These are phyloP conservation scores for Himalopsyche anomala DNA, from an alignment of 2,888 invertebrate genomes.

Conservation along the genomic window DNA sequence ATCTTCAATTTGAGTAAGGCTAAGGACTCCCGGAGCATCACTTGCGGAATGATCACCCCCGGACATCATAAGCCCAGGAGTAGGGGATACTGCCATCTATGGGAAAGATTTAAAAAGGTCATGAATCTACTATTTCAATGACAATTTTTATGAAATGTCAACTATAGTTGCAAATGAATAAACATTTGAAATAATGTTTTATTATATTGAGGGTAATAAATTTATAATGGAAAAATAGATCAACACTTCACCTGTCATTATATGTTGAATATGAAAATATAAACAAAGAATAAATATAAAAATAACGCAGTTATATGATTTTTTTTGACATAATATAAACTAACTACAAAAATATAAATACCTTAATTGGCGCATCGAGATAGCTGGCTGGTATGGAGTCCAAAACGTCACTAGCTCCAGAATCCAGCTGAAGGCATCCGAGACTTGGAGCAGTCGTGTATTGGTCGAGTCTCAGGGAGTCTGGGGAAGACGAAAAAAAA, in stretches of 20 bases:
- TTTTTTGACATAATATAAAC: no score
- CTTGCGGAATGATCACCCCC: conserved; percentile 67
- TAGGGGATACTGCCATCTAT: conserved; percentile 74
- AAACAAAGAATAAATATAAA: no score
- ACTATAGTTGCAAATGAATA: no score
- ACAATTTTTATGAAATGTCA: no score
- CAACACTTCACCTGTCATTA: no score
- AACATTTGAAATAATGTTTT: no score
- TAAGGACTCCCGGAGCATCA: conserved; percentile 72
- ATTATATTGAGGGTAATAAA: no score
- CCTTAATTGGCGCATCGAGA: conserved; percentile 61
- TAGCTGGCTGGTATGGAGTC: conserved; percentile 65
- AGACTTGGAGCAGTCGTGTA: conserved; percentile 63
- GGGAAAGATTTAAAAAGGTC: conserved; percentile 8
- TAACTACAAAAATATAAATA: neutral
- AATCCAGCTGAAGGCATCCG: conserved; percentile 65
- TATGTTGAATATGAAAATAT: no score
- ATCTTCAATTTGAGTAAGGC: conserved; percentile 80
- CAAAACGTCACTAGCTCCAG: conserved; percentile 59
- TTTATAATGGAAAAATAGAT: no score
- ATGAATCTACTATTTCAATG: no score
- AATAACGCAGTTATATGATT: no score
- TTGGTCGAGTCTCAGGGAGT: conserved; percentile 61
- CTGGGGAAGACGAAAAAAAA: conserved; percentile 53
- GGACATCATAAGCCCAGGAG: conserved; percentile 69